A percentile compares a stretch with the other conserved stretches of the same genome.
Conservation (phyloP, 2,888 invertebrate species). For the Parochlus steinenii region DNA sequence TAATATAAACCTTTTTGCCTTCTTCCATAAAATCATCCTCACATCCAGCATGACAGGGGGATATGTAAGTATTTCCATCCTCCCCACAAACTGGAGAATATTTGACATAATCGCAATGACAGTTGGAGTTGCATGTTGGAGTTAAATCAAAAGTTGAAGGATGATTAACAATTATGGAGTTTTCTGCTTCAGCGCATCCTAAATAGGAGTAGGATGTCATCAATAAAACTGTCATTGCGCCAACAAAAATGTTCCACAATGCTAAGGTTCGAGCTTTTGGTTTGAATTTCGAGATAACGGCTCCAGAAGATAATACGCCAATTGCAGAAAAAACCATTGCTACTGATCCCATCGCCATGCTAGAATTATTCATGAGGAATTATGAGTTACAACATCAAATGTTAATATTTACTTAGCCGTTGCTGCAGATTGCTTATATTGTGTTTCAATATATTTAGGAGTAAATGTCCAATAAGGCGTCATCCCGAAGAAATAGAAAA, state of each 20-base stretch:
- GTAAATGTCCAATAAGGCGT: conserved; percentile 52
- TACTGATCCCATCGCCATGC: conserved; percentile 44
- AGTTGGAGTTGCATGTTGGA: no score
- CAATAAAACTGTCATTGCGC: conserved; percentile 35
- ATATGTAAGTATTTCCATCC: conserved; percentile 39
- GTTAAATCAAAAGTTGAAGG: no score
- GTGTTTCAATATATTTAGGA: conserved; percentile 56
- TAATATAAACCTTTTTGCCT: no score
- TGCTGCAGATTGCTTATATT: conserved; percentile 48
- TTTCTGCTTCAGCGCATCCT: conserved; percentile 33
- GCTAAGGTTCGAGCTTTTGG: conserved; percentile 40
- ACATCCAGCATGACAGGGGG: conserved; percentile 56
- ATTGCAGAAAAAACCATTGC: conserved; percentile 42
- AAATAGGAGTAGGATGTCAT: conserved; percentile 40
- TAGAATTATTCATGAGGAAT: conserved; percentile 24
- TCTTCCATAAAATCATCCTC: no score
- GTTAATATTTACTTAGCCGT: conserved; percentile 27
- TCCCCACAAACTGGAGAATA: conserved; percentile 48
- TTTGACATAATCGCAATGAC: conserved; percentile 42
- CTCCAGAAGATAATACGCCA: conserved; percentile 39
- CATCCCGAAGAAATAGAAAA: conserved; percentile 42
- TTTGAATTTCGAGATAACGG: conserved; percentile 39
- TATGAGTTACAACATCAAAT: not conserved
- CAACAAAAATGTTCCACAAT: conserved; percentile 42
- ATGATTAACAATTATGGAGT: no score